Percentiles rank a stretch among this genome's conserved stretches.
Evolutionary conservation across 2,113 vertebrate species (phyloP).

Genomic region (Ochotona curzoniae): DNA sequence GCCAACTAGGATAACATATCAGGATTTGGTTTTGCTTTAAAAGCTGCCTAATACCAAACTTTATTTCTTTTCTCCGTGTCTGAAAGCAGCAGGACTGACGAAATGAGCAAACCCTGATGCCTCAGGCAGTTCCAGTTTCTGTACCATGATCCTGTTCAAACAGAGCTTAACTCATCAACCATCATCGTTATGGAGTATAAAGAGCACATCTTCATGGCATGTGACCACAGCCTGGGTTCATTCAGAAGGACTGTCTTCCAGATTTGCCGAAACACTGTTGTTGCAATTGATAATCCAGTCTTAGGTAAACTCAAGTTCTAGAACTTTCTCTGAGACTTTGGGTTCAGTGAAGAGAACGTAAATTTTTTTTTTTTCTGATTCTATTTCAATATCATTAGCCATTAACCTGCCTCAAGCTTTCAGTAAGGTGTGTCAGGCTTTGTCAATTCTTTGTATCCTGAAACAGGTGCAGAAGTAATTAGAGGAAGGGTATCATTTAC

Average conservation of each 20-base stretch:
- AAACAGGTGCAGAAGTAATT: not conserved
- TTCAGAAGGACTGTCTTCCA: not conserved
- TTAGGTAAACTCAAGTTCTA: not conserved
- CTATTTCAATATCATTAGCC: not conserved
- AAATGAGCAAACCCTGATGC: constrained; percentile 49
- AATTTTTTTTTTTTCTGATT: not conserved
- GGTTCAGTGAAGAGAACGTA: not conserved
- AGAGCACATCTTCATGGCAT: not conserved
- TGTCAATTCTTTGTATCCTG: not conserved
- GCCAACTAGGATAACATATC: constrained; percentile 39
- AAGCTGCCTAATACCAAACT: constrained; percentile 57
- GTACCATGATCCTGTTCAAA: not conserved
- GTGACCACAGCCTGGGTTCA: not conserved
- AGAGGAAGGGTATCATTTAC: not conserved
- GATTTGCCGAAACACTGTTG: not conserved
- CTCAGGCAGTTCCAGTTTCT: not conserved
- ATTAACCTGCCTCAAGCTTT: not conserved
- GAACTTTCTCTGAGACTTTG: not conserved
- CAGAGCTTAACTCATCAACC: not conserved
- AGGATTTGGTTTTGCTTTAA: constrained; percentile 6
- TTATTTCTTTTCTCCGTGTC: constrained; percentile 55
- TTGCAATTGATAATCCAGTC: not conserved
- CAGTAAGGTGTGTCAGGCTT: not conserved
- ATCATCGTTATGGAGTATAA: not conserved
- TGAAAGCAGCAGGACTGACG: constrained; percentile 56